phyloP scores from a whole-genome alignment of 2,888 invertebrate genomes.

The Linyphia triangularis region DNA sequence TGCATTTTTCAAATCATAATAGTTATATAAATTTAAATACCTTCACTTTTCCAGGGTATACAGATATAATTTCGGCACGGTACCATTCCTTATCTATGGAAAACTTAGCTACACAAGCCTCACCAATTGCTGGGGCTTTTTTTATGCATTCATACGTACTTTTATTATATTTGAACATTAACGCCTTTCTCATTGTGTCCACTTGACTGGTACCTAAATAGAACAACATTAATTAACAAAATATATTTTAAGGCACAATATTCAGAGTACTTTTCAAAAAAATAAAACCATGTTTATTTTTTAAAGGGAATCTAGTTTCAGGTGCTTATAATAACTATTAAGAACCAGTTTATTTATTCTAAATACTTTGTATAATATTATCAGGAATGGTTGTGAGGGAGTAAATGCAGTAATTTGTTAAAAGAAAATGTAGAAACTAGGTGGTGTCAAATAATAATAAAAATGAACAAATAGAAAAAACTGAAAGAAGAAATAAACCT shows the following conservation, averaged over 20 bases:
- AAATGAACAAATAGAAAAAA: too few relatives aligned
- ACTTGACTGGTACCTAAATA: slow-evolving; percentile 43
- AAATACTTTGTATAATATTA: too few relatives aligned
- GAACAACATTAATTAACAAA: neutral
- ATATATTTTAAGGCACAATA: neutral
- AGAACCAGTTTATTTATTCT: too few relatives aligned
- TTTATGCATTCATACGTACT: slow-evolving; percentile 80
- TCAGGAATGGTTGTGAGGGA: too few relatives aligned
- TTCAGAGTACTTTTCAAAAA: neutral
- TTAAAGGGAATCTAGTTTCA: neutral
- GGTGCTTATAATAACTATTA: too few relatives aligned
- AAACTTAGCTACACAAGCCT: slow-evolving; percentile 86
- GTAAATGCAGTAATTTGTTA: too few relatives aligned
- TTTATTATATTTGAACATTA: slow-evolving; percentile 81
- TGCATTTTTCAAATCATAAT: too few relatives aligned
- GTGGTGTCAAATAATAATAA: too few relatives aligned
- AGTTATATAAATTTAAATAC: slow-evolving; percentile 1
- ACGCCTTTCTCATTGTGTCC: slow-evolving; percentile 81
- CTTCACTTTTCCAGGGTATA: slow-evolving; percentile 76
- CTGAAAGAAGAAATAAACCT: too few relatives aligned
- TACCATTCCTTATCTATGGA: slow-evolving; percentile 86
- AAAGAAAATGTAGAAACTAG: too few relatives aligned
- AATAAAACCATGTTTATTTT: neutral
- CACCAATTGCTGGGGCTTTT: slow-evolving; percentile 84
- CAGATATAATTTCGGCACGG: slow-evolving; percentile 84